Percentiles rank a stretch among this genome's conserved stretches.
These are phyloP conservation scores for Heliocidaris tuberculata DNA, from an alignment of 35 echinoderm and acorn worm genomes.

Conservation along the genomic window DNA sequence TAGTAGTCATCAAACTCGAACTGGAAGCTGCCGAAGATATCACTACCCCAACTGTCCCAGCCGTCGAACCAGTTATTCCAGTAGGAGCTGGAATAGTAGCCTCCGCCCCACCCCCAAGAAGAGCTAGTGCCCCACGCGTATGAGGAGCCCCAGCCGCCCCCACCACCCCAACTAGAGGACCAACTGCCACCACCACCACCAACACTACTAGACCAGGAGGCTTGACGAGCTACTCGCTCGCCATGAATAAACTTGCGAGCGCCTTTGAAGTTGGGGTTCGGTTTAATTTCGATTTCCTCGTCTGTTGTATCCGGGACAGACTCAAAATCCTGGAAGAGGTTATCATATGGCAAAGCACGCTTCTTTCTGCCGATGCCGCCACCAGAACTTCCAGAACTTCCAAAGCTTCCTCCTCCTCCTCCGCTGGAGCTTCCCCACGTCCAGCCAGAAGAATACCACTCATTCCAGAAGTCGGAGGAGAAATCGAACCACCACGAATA, in stretches of 20 bases:
- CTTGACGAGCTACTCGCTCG: neutral
- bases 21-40: slow-evolving; percentile 12
- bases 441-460: slow-evolving; percentile 20
- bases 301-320: neutral
- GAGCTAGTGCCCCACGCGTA: neutral
- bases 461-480: slow-evolving; percentile 67
- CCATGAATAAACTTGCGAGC: neutral
- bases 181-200: neutral
- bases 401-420: neutral
- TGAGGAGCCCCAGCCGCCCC: neutral
- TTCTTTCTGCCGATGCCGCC: neutral
- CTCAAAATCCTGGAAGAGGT: slow-evolving; percentile 1
- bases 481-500: slow-evolving; percentile 90
- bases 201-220: neutral
- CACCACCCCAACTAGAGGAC: neutral
- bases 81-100: neutral
- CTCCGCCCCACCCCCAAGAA: neutral
- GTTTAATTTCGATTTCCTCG: neutral
- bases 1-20: slow-evolving; percentile 85
- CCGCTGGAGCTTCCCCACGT: neutral
- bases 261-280: neutral
- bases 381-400: neutral
- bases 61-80: slow-evolving; percentile 47
- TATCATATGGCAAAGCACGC: neutral
- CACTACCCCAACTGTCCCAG: slow-evolving; percentile 37